Conservation (phyloP, 2,888 invertebrate genomes). For the Lasioglossum morio region DNA sequence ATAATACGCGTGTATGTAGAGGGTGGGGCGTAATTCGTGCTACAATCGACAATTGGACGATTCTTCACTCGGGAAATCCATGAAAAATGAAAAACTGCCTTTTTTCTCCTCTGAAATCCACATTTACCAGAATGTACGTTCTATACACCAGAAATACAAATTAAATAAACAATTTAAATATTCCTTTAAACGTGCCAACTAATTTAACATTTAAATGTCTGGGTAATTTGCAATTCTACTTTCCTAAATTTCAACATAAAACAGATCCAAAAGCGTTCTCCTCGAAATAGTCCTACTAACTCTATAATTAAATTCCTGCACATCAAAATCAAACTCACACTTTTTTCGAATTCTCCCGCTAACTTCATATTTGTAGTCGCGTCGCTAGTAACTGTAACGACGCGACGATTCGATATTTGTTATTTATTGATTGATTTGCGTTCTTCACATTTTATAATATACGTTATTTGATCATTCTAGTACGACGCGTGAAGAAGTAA, state of each 20-base stretch:
- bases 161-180: too few species aligned
- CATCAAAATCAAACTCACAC: background rate
- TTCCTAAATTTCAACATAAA: background rate
- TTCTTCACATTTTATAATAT: too few species aligned
- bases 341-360: background rate
- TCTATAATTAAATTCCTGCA: background rate
- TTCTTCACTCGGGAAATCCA: background rate
- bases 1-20: background rate
- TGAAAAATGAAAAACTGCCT: background rate
- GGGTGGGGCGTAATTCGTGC: background rate
- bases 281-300: background rate
- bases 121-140: background rate
- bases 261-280: too few species aligned
- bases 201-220: background rate
- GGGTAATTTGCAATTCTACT: background rate
- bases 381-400: too few species aligned
- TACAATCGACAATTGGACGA: conserved; percentile 5
- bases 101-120: background rate
- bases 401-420: too few species aligned
- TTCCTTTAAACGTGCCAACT: background rate
- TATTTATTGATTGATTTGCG: too few species aligned
- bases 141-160: too few species aligned
- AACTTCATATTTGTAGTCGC: too few species aligned
- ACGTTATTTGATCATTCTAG: too few species aligned
- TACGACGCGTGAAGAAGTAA: too few species aligned